Conservation (phyloP, 2,888 invertebrate species). For the Tachina lurida region DNA sequence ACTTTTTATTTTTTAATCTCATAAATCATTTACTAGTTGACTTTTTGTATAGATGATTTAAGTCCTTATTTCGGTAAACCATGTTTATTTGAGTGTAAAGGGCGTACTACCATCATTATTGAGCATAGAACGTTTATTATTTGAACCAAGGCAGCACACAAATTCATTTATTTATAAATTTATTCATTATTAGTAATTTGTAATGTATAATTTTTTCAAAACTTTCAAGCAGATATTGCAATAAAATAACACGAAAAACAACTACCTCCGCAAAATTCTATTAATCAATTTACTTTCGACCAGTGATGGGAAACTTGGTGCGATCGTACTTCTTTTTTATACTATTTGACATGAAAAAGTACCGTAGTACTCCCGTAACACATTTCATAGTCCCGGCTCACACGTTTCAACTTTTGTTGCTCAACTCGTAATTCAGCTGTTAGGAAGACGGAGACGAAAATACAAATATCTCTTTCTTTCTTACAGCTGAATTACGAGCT, state of each 20-base stretch:
- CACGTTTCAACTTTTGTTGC: too few species aligned
- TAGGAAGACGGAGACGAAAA: too few species aligned
- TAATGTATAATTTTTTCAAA: constrained; percentile 2
- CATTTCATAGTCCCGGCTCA: too few species aligned
- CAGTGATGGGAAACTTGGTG: too few species aligned
- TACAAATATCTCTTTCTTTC: too few species aligned
- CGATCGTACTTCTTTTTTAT: too few species aligned
- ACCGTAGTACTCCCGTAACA: too few species aligned
- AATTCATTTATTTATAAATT: constrained; percentile 17
- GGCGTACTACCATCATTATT: constrained; percentile 52
- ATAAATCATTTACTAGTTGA: neutral
- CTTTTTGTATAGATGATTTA: neutral
- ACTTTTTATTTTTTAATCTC: too few species aligned
- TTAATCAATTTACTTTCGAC: constrained; percentile 61
- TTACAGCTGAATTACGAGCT: too few species aligned
- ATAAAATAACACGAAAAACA: constrained; percentile 58
- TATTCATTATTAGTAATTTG: neutral
- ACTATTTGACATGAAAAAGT: too few species aligned
- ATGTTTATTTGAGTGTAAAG: constrained; percentile 55
- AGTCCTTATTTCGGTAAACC: neutral
- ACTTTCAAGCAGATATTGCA: constrained; percentile 58
- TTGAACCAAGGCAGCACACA: neutral
- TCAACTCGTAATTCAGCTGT: too few species aligned
- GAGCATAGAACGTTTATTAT: constrained; percentile 15
- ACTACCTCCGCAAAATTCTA: constrained; percentile 67